Percentiles rank a stretch among this genome's conserved stretches.
Evolutionary conservation across 2,797 vertebrate genomes (phyloP).

Genomic region (Hypotaenidia philippensis): DNA sequence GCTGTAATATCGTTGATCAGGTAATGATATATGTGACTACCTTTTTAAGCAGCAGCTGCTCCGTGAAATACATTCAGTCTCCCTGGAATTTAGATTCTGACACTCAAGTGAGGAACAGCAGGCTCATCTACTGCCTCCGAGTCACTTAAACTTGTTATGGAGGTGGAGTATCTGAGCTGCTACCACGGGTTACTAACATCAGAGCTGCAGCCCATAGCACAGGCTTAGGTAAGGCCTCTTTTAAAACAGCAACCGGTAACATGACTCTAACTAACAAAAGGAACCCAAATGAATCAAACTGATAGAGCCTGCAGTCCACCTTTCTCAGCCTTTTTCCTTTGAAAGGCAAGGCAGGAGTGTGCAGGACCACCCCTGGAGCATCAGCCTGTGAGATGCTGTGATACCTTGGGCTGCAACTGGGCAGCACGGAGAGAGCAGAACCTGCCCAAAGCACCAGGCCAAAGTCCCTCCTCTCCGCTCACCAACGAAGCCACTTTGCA

Average conservation of each 20-base stretch:
- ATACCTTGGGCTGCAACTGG: background rate
- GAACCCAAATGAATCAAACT: background rate
- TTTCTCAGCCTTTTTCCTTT: background rate
- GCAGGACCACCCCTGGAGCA: background rate
- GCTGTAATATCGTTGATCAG: background rate
- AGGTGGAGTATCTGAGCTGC: background rate
- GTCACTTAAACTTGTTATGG: background rate
- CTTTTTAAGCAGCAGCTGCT: background rate
- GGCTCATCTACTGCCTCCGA: background rate
- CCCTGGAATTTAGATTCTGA: background rate
- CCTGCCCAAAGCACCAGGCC: too few species aligned
- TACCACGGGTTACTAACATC: background rate
- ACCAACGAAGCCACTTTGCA: fast-evolving
- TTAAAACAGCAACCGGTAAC: background rate
- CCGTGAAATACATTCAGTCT: background rate
- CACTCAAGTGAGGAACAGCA: background rate
- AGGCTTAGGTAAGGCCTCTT: fast-evolving
- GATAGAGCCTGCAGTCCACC: too few species aligned
- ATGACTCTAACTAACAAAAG: background rate
- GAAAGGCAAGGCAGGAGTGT: background rate
- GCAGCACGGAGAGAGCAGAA: background rate
- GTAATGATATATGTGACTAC: background rate
- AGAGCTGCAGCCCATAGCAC: background rate
- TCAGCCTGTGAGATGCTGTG: fast-evolving
- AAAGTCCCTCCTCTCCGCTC: fast-evolving